These are phyloP conservation scores for Julus scandinavius DNA, from an alignment of 2,888 invertebrate species.

Conservation along the genomic window DNA sequence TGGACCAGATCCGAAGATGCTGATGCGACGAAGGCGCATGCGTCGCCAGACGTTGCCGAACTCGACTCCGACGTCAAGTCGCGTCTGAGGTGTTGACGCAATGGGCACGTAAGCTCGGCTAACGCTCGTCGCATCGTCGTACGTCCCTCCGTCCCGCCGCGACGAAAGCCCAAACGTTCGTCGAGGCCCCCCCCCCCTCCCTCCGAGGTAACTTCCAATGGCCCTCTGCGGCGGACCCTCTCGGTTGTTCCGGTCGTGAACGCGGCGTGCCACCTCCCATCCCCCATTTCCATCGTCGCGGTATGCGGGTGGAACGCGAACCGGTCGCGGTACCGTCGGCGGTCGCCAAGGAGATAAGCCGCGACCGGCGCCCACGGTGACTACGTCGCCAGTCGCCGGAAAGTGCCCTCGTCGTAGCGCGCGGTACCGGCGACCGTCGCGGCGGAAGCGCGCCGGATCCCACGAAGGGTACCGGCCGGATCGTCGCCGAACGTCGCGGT, in stretches of 20 bases:
- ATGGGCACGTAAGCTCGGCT: conserved; percentile 7
- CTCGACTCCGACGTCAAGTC: neutral
- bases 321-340: no score
- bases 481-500: no score
- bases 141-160: neutral
- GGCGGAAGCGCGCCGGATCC: no score
- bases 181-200: neutral
- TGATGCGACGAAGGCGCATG: neutral
- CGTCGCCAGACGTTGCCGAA: neutral
- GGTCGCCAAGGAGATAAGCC: no score
- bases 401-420: no score
- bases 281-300: no score
- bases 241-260: neutral
- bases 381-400: neutral
- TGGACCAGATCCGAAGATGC: neutral
- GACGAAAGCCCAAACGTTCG: no score
- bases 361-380: no score
- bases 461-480: no score
- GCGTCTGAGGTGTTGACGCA: neutral
- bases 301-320: neutral
- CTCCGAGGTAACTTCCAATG: no score
- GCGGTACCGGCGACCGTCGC: no score
- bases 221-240: neutral
- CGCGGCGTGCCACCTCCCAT: no score
- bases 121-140: neutral